These are phyloP conservation scores for Pseudotriccus pelzelni DNA, from an alignment of 2,797 vertebrate genomes.

Conservation along the genomic window DNA sequence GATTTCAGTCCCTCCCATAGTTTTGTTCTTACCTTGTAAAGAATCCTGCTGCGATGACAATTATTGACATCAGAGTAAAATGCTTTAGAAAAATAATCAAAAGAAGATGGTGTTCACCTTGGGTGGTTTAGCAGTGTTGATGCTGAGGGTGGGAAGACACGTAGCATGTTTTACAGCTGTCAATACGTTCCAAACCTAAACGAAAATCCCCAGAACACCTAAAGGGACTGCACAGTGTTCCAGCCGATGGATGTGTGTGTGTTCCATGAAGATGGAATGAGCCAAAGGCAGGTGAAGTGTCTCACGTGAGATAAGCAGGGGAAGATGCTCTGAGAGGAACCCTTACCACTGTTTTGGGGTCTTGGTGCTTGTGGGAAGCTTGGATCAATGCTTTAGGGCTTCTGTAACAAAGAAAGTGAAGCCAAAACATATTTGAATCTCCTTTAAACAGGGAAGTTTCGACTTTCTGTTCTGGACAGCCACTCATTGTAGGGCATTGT, in stretches of 20 bases:
- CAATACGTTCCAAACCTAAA: not conserved
- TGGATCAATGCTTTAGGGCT: not conserved
- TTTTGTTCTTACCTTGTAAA: not conserved
- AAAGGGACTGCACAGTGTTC: not conserved
- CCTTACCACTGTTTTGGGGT: not conserved
- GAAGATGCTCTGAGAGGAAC: not conserved
- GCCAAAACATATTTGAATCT: not conserved
- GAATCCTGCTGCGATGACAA: conserved; percentile 4
- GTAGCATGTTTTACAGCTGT: not conserved
- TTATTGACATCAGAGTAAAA: not conserved
- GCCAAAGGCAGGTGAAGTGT: fast-evolving
- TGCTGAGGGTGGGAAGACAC: not conserved
- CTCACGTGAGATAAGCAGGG: not conserved
- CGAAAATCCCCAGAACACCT: not conserved
- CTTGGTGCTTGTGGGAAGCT: not conserved
- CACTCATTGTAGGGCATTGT: not conserved
- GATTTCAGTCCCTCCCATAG: not conserved
- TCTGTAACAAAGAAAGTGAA: not conserved
- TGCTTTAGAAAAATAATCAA: conserved; percentile 20
- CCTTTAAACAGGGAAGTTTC: not conserved
- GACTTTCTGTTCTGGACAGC: not conserved
- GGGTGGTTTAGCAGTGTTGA: conserved; percentile 9
- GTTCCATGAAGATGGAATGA: not conserved
- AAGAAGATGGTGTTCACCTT: not conserved
- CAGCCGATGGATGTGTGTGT: not conserved